Conservation (phyloP, 2,888 invertebrate species). For the Amiota minor region DNA sequence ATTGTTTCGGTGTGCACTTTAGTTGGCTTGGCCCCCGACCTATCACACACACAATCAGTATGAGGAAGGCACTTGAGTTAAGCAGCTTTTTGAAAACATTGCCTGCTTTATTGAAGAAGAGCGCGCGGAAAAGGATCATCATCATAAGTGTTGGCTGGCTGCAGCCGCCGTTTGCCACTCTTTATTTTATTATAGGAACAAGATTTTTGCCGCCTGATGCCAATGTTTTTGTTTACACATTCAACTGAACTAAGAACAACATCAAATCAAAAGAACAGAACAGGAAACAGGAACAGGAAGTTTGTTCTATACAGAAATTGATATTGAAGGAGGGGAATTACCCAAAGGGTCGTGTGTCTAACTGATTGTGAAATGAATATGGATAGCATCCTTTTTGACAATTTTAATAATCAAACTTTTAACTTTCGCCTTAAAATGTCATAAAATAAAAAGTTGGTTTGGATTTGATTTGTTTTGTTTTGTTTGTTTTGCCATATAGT, state of each 20-base stretch:
- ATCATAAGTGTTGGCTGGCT: background rate
- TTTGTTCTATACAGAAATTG: background rate
- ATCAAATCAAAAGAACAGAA: background rate
- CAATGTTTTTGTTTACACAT: conserved; percentile 7
- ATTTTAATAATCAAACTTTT: background rate
- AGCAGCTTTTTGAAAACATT: conserved; percentile 20
- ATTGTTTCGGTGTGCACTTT: conserved; percentile 21
- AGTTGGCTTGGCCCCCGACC: background rate
- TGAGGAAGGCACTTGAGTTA: conserved; percentile 20
- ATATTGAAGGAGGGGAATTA: background rate
- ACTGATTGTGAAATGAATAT: background rate
- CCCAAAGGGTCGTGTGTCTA: background rate
- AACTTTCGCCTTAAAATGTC: conserved; percentile 8
- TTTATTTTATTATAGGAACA: background rate
- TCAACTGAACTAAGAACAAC: conserved; percentile 13
- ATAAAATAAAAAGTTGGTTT: background rate
- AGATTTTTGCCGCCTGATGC: background rate
- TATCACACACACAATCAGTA: background rate
- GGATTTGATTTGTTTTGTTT: too few relatives aligned
- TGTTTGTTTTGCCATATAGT: background rate
- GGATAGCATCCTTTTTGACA: background rate
- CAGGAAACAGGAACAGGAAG: conserved; percentile 14
- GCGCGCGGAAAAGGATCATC: background rate
- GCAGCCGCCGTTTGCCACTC: background rate
- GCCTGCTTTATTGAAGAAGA: background rate